Evolutionary conservation across 2,888 invertebrate species (phyloP), one percentile per base, ranked within the genome.

Genomic region (Watsonalla cultraria): DNA sequence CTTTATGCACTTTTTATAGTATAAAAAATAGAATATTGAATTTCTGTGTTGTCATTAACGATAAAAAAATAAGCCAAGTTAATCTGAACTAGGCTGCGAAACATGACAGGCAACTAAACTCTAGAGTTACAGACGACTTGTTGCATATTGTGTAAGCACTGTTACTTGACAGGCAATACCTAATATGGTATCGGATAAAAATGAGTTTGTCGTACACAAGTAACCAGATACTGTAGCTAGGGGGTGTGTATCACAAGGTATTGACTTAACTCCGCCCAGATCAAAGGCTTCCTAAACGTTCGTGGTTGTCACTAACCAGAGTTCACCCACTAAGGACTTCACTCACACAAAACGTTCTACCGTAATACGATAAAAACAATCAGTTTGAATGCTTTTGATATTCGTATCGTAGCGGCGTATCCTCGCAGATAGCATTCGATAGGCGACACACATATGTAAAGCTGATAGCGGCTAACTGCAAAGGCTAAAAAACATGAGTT

Each of bases 401-500:
- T 62, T 58, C 57, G 56, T 72, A 74, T 74, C 77, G 59, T 67
- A 76, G 78, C 77, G 61, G 63, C 62, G 60, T 65, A 73, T 70
- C 67, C 49, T 49, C 71, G 64, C 78, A 78, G 78, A 81, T 82
- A 82, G 67, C 70, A 75, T 74, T 75, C 71, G 77, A 76, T 79
- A 78, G 77, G 76, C 72, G 75, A 78, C 79, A 74, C 70, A 76
- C 77, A 76, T 78, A 74, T 82, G 80, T 81, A 76, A 76, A 72
- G 39, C 73, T 73, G 90, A 90, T 90, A 90, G 90, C 90, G 90
- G 90, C 76, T 69, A 76, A 75, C 73, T 76, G 77, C 75, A 84
- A 90, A 88, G 84, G 82, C 73, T 70, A 75, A 74, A 82, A 79
- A 88, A 89, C 90, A 90, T 74, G 85, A 76, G 82, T 88, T 85